phyloP scores from a whole-genome alignment of 2,888 invertebrate genomes.

The Pinctada fucata region DNA sequence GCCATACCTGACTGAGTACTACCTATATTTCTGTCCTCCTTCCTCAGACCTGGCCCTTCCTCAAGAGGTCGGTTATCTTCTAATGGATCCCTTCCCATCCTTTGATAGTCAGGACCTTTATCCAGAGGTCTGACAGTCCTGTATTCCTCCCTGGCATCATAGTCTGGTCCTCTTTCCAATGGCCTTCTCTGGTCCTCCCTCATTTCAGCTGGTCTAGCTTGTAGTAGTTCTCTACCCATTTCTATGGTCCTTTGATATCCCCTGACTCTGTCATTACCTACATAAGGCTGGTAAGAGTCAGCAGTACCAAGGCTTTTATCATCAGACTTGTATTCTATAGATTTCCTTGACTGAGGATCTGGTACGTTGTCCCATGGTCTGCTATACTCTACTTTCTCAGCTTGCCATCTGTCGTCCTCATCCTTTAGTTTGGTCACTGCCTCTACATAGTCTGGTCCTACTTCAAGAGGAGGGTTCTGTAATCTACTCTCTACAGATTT shows the following conservation, averaged over 20 bases:
- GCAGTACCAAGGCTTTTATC: neutral
- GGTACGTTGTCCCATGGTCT: neutral
- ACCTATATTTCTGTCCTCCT: neutral
- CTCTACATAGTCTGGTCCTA: constrained; percentile 4
- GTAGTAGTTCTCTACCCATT: neutral
- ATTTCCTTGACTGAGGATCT: neutral
- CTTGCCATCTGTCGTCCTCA: neutral
- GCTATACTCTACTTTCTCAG: neutral
- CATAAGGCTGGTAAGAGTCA: neutral
- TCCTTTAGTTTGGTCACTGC: neutral
- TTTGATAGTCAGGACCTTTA: constrained; percentile 6
- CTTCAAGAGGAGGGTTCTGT: neutral
- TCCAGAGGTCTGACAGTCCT: constrained; percentile 12
- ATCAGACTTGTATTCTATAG: neutral
- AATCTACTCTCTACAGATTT: constrained; percentile 2
- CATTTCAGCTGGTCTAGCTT: neutral
- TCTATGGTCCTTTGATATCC: neutral
- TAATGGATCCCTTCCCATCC: constrained; percentile 14
- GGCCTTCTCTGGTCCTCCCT: neutral
- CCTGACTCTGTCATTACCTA: neutral
- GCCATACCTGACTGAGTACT: neutral
- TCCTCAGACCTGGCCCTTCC: neutral
- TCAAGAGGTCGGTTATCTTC: constrained; percentile 3
- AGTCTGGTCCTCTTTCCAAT: constrained; percentile 3
- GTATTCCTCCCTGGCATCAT: neutral